phyloP scores from a whole-genome alignment of 2,888 invertebrate species.

The Trachelus stipa region DNA sequence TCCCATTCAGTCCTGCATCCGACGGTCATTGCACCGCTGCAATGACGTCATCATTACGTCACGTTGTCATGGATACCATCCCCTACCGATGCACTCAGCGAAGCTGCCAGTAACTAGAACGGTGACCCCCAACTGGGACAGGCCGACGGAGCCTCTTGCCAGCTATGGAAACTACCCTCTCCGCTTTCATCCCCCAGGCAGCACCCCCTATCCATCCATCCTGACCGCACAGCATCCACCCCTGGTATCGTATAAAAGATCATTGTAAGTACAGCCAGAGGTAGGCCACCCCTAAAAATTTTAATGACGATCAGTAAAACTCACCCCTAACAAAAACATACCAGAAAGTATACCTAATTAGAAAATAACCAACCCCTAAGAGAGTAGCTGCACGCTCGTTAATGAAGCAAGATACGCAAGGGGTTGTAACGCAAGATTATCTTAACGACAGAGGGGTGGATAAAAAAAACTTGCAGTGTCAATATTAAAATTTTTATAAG shows the following conservation, averaged over 20 bases:
- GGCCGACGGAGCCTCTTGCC: background rate
- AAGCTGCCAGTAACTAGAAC: constrained; percentile 49
- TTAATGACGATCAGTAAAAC: background rate
- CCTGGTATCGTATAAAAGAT: background rate
- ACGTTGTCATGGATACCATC: constrained; percentile 53
- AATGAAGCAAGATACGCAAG: background rate
- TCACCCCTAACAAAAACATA: background rate
- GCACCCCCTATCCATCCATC: background rate
- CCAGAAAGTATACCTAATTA: background rate
- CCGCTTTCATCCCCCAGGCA: background rate
- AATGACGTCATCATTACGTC: constrained; percentile 58
- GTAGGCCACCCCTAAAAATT: background rate
- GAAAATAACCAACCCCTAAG: background rate
- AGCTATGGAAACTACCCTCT: background rate
- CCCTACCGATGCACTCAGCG: constrained; percentile 24
- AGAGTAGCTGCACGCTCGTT: background rate
- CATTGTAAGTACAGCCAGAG: background rate
- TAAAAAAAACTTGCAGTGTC: background rate
- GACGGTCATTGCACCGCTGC: constrained; percentile 48
- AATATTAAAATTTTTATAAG: background rate
- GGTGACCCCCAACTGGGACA: constrained; percentile 56
- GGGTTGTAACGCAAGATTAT: background rate
- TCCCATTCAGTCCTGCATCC: constrained; percentile 49
- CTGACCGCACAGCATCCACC: background rate
- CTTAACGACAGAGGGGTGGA: background rate